Conservation (phyloP, 1,140 invertebrate species). For the Bilobella aurantiaca region DNA sequence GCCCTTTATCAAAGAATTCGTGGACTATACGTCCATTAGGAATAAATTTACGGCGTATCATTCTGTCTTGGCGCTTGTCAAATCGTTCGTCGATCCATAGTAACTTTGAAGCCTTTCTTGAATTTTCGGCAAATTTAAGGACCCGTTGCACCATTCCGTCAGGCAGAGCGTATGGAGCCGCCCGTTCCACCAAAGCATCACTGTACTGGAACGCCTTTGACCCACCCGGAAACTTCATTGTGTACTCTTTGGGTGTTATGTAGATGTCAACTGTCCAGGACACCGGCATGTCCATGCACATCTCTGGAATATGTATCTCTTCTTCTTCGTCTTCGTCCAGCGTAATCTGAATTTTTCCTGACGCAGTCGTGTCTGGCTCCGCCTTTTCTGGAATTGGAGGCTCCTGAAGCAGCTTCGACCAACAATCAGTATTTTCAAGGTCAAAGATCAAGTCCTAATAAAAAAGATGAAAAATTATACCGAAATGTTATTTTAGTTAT, state of each 20-base stretch:
- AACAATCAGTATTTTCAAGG: slow-evolving; percentile 48
- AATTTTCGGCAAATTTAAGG: slow-evolving; percentile 55
- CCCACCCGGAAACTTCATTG: slow-evolving; percentile 60
- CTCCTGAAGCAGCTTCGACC: slow-evolving; percentile 59
- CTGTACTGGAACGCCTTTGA: slow-evolving; percentile 63
- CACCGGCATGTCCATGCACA: slow-evolving; percentile 66
- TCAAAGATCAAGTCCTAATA: slow-evolving; percentile 43
- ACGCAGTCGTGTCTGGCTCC: too few relatives aligned
- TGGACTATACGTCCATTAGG: slow-evolving; percentile 46
- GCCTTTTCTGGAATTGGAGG: slow-evolving; percentile 45
- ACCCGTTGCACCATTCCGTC: slow-evolving; percentile 60
- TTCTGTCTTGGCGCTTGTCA: slow-evolving; percentile 55
- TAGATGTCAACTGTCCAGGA: slow-evolving; percentile 65
- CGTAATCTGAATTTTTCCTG: neutral
- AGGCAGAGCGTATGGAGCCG: slow-evolving; percentile 58
- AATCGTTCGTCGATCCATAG: slow-evolving; percentile 56
- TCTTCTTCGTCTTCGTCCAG: slow-evolving; percentile 42
- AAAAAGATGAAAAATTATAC: neutral
- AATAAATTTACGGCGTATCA: slow-evolving; percentile 51
- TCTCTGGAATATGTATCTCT: slow-evolving; percentile 46
- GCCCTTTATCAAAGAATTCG: slow-evolving; percentile 58
- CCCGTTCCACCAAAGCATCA: slow-evolving; percentile 61
- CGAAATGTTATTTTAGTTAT: neutral
- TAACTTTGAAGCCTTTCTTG: slow-evolving; percentile 47
- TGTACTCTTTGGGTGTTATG: slow-evolving; percentile 56